phyloP scores from a whole-genome alignment of 2,797 vertebrate species.

The Diceros bicornis region DNA sequence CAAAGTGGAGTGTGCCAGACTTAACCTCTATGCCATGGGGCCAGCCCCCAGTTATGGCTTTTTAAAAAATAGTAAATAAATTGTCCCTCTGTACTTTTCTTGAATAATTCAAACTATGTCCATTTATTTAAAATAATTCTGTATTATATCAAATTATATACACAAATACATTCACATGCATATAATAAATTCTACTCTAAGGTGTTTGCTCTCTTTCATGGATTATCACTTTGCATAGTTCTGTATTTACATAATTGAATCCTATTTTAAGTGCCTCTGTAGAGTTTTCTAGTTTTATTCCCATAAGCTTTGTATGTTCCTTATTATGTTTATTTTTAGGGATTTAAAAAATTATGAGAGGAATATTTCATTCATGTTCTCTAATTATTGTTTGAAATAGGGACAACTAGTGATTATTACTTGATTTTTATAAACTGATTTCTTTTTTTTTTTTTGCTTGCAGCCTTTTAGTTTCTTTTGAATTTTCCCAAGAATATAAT shows the following conservation, averaged over 20 bases:
- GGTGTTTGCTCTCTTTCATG: not conserved
- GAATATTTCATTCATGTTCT: not conserved
- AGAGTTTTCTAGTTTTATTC: not conserved
- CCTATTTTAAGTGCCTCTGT: not conserved
- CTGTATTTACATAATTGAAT: not conserved
- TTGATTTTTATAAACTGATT: slow-evolving; percentile 6
- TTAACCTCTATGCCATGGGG: too few species aligned
- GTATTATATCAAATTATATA: not conserved
- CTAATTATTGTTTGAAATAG: slow-evolving; percentile 31
- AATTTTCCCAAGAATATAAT: not conserved
- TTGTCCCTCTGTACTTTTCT: not conserved
- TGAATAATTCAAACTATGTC: not conserved
- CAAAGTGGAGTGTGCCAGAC: too few species aligned
- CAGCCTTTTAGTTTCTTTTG: not conserved
- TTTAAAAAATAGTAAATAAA: not conserved
- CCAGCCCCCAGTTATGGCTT: not conserved
- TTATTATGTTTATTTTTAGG: slow-evolving; percentile 28
- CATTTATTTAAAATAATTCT: not conserved
- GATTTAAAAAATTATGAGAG: not conserved
- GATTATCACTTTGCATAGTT: not conserved
- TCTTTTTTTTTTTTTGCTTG: not conserved
- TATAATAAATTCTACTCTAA: not conserved
- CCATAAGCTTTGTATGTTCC: not conserved
- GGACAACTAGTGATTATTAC: not conserved
- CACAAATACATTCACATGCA: not conserved